These are phyloP conservation scores for Triops cancriformis DNA, from an alignment of 1,140 invertebrate species.

Conservation along the genomic window DNA sequence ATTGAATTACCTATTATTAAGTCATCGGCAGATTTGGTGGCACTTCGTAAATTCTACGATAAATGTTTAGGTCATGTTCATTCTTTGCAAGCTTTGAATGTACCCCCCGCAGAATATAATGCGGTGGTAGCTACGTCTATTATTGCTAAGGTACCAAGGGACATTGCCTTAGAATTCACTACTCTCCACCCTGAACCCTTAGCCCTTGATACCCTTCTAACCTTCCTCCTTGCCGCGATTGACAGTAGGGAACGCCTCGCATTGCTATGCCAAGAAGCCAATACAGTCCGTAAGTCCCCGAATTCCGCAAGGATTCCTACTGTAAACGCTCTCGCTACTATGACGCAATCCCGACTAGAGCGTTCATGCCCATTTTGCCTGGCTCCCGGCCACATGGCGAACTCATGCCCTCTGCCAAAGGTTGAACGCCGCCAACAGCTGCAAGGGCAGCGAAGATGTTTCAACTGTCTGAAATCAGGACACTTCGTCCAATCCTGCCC, in stretches of 20 bases:
- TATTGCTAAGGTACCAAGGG: background rate
- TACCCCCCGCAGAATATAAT: no score
- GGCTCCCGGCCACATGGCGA: background rate
- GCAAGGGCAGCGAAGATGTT: background rate
- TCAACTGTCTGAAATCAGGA: background rate
- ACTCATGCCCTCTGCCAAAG: background rate
- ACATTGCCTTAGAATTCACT: background rate
- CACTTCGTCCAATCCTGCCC: background rate
- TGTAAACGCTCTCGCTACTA: background rate
- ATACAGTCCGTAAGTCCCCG: background rate
- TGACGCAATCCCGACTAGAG: background rate
- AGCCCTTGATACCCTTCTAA: background rate
- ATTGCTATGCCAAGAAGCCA: background rate
- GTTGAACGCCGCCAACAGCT: background rate
- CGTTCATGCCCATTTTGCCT: background rate
- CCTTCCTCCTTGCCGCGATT: no score
- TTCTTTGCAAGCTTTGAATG: background rate
- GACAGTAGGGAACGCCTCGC: background rate
- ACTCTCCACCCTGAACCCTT: background rate
- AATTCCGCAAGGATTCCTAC: background rate
- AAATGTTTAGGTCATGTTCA: background rate
- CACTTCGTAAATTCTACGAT: background rate
- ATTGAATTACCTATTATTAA: background rate
- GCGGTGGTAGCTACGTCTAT: background rate
- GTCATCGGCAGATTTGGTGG: background rate